Percentiles rank a stretch among this genome's conserved stretches.
phyloP scores from a whole-genome alignment of 2,113 vertebrate genomes.

The Riparia riparia region DNA sequence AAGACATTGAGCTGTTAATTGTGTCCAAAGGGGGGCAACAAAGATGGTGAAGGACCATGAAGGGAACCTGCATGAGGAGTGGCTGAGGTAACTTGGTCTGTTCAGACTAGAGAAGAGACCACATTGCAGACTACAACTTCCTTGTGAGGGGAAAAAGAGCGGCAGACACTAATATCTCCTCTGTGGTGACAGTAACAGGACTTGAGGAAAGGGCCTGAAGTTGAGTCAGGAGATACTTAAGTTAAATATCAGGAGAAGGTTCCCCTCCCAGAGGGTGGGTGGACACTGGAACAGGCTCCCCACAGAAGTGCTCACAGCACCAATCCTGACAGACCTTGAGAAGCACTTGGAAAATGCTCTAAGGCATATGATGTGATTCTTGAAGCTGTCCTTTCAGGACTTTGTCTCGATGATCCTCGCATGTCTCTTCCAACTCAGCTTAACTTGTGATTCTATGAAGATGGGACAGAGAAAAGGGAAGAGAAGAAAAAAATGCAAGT shows the following conservation, averaged over 20 bases:
- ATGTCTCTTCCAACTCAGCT: not conserved
- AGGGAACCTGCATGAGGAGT: accelerated
- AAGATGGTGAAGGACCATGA: too few species aligned
- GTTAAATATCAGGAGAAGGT: not conserved
- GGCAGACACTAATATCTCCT: not conserved
- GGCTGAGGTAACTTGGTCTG: not conserved
- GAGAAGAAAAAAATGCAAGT: not conserved
- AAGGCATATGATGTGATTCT: not conserved
- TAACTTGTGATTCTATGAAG: not conserved
- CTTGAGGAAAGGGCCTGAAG: not conserved
- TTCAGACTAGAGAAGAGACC: not conserved
- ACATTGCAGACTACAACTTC: accelerated
- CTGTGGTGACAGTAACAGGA: not conserved
- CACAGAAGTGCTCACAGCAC: not conserved
- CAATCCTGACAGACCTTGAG: not conserved
- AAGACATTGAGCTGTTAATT: accelerated
- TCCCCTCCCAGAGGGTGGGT: accelerated
- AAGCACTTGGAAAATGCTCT: accelerated
- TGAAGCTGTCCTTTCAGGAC: not conserved
- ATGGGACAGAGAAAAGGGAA: not conserved
- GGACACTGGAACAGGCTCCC: not conserved
- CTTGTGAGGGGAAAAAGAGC: accelerated
- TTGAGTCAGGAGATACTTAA: accelerated
- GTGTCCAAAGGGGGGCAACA: accelerated
- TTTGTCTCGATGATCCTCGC: accelerated